These are phyloP conservation scores for Thymelicus acteon DNA, from an alignment of 2,888 invertebrate genomes.

Conservation along the genomic window DNA sequence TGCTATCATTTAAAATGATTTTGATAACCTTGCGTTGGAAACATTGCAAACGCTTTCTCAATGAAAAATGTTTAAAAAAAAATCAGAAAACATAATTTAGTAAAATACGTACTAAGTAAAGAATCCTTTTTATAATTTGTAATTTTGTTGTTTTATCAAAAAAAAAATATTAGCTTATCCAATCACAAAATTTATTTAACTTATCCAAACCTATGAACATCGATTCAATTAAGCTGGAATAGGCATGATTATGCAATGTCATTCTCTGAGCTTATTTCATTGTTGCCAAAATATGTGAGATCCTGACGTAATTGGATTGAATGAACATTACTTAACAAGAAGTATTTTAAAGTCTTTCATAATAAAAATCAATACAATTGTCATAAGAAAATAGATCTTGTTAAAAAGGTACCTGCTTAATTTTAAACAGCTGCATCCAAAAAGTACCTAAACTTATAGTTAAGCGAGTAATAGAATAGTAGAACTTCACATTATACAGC, in stretches of 20 bases:
- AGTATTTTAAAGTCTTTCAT: background rate
- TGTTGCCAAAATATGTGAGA: constrained; percentile 21
- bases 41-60: too few relatives aligned
- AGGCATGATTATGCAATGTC: constrained; percentile 31
- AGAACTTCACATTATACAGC: background rate
- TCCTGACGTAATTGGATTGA: constrained; percentile 24
- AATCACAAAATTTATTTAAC: background rate
- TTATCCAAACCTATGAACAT: background rate
- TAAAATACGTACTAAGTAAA: too few relatives aligned
- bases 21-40: too few relatives aligned
- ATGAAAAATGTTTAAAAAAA: too few relatives aligned
- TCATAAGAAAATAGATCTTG: background rate
- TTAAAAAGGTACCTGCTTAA: background rate
- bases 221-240: constrained; percentile 12
- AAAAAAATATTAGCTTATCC: background rate
- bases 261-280: constrained; percentile 21
- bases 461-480: background rate
- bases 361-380: background rate
- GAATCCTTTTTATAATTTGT: too few relatives aligned
- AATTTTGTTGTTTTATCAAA: background rate
- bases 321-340: constrained; percentile 1
- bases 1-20: too few relatives aligned
- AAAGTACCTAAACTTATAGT: background rate
- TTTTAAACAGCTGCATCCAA: too few relatives aligned
- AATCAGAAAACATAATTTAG: too few relatives aligned